These are phyloP conservation scores for Epizoanthus stellaris DNA, from an alignment of 92 coral and sea anemone genomes.

Conservation along the genomic window DNA sequence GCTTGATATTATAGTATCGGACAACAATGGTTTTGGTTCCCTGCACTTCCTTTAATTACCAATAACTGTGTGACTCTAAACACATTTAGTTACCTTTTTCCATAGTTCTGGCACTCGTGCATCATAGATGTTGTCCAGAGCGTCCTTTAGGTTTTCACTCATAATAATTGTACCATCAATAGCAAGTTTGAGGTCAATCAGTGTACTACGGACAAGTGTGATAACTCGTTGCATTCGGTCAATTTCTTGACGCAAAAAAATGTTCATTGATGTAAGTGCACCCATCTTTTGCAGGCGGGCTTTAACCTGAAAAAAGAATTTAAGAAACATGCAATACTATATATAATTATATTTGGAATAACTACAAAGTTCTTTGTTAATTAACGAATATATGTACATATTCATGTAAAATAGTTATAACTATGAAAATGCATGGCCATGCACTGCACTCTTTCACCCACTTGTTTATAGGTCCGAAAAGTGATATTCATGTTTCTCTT, in stretches of 20 bases:
- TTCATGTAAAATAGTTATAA: no score
- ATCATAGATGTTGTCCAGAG: constrained; percentile 95
- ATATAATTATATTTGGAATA: no score
- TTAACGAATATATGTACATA: no score
- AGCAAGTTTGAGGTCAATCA: constrained; percentile 91
- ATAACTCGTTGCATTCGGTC: constrained; percentile 99
- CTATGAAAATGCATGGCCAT: no score
- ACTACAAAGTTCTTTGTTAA: no score
- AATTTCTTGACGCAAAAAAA: constrained; percentile 98
- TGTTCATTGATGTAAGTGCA: constrained; percentile 96
- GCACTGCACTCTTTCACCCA: no score
- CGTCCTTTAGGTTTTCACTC: constrained; percentile 99
- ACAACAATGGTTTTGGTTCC: no score
- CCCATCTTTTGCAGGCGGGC: constrained; percentile 98
- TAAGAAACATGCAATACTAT: no score
- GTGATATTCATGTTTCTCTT: no score
- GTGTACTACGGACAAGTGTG: constrained; percentile 83
- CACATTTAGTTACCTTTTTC: constrained; percentile 77
- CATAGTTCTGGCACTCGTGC: constrained; percentile 96
- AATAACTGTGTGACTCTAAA: background rate
- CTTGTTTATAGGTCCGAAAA: no score
- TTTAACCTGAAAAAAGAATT: constrained; percentile 70
- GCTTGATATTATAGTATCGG: no score
- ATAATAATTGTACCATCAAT: constrained; percentile 98
- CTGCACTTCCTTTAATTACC: background rate